Evolutionary conservation across 2,797 vertebrate genomes (phyloP).

Genomic region (Squalus acanthias): DNA sequence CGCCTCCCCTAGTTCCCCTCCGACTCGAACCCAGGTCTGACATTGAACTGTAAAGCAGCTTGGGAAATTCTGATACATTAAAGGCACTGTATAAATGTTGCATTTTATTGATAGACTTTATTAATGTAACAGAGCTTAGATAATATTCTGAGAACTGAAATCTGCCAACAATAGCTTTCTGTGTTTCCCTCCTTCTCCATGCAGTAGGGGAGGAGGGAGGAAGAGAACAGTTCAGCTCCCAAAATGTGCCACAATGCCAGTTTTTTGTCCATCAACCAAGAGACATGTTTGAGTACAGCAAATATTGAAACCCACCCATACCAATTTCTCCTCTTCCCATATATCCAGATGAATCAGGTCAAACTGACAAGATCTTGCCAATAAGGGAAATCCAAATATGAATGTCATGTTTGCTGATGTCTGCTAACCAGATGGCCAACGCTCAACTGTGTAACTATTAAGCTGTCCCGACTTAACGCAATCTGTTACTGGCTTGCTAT

Average conservation of each 20-base stretch:
- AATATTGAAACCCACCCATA: background rate
- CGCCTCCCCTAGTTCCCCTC: no score
- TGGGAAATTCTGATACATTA: background rate
- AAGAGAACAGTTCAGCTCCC: background rate
- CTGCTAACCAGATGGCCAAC: background rate
- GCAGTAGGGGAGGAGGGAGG: no score
- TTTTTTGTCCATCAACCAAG: background rate
- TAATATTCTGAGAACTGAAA: no score
- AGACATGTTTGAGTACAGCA: background rate
- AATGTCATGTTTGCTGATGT: background rate
- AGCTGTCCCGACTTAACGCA: background rate
- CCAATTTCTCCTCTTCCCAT: background rate
- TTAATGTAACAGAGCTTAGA: no score
- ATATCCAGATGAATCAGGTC: background rate
- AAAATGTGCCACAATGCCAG: background rate
- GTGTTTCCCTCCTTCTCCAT: no score
- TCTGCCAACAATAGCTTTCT: no score
- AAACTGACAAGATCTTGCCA: background rate
- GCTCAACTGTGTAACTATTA: background rate
- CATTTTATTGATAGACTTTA: no score
- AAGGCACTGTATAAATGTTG: no score
- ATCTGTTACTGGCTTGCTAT: background rate
- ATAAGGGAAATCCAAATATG: background rate
- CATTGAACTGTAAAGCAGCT: no score
- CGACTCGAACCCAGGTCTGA: no score